Evolutionary conservation across 2,113 vertebrate species (phyloP).

Genomic region (Myiopsitta monachus): DNA sequence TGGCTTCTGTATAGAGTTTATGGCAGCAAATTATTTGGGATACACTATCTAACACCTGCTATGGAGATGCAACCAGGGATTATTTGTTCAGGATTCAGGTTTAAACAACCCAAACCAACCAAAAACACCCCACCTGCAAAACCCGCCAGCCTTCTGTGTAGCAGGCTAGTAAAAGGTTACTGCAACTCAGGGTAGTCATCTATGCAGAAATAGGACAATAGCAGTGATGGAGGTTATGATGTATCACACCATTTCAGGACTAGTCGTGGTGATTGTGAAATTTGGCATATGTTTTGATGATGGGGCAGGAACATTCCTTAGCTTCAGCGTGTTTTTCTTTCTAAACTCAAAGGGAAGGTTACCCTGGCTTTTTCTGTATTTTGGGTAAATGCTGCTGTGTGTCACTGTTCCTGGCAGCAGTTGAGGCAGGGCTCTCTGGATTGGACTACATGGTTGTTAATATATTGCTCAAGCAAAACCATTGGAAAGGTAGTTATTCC

Average conservation of each 20-base stretch:
- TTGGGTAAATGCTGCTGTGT: not conserved
- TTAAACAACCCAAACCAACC: not conserved
- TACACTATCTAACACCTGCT: not conserved
- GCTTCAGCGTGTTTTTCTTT: not conserved
- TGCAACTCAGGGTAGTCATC: too few relatives aligned
- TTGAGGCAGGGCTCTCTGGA: not conserved
- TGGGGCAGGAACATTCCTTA: not conserved
- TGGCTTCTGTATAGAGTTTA: not conserved
- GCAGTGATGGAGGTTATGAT: not conserved
- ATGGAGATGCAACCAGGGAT: not conserved
- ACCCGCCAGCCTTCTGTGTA: not conserved
- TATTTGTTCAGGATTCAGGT: not conserved
- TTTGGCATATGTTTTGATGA: not conserved
- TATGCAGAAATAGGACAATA: accelerated
- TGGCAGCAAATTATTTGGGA: not conserved
- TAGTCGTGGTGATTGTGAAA: not conserved
- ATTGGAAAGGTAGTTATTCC: not conserved
- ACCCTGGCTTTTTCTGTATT: not conserved
- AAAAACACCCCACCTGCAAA: accelerated
- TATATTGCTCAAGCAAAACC: not conserved
- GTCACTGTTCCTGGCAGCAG: not conserved
- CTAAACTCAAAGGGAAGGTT: not conserved
- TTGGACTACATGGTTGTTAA: not conserved
- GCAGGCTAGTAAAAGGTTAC: not conserved
- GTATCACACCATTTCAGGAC: accelerated